These are phyloP conservation scores for Nomada hirtipes DNA, from an alignment of 2,888 invertebrate genomes.

Conservation along the genomic window DNA sequence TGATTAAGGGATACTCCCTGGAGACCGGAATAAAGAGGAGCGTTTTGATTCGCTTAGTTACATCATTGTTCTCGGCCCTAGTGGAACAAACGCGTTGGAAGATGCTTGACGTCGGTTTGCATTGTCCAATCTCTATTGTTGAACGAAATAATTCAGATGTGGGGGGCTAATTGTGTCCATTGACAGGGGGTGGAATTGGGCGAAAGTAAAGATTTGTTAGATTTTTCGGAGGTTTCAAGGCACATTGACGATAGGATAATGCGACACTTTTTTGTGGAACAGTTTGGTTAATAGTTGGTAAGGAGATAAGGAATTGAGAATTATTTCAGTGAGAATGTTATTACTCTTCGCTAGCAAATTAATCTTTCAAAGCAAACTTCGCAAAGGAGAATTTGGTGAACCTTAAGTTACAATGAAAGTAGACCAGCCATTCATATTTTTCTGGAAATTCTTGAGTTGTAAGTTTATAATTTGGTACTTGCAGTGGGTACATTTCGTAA, in stretches of 20 bases:
- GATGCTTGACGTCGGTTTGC: background rate
- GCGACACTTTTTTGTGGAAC: background rate
- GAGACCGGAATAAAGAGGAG: conserved; percentile 45
- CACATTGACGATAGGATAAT: background rate
- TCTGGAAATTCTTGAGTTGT: no score
- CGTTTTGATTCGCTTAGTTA: conserved; percentile 47
- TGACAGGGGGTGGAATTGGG: no score
- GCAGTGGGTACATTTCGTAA: no score
- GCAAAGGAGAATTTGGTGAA: no score
- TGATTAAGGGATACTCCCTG: conserved; percentile 56
- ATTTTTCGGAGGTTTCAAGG: background rate
- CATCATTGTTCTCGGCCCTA: conserved; percentile 43
- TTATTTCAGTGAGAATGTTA: no score
- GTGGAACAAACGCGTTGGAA: conserved; percentile 17
- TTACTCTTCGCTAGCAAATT: no score
- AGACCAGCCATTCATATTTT: no score
- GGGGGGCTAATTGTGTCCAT: background rate
- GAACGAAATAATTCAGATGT: background rate
- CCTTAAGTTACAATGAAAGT: no score
- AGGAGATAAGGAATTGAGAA: background rate
- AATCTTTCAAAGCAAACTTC: no score
- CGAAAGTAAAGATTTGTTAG: background rate
- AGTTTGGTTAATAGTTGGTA: background rate
- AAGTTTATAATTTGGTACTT: no score
- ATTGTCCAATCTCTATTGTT: conserved; percentile 20